A percentile compares a stretch with the other conserved stretches of the same genome.
These are phyloP conservation scores for Synchiropus splendidus DNA, from an alignment of 2,113 vertebrate species.

Conservation along the genomic window DNA sequence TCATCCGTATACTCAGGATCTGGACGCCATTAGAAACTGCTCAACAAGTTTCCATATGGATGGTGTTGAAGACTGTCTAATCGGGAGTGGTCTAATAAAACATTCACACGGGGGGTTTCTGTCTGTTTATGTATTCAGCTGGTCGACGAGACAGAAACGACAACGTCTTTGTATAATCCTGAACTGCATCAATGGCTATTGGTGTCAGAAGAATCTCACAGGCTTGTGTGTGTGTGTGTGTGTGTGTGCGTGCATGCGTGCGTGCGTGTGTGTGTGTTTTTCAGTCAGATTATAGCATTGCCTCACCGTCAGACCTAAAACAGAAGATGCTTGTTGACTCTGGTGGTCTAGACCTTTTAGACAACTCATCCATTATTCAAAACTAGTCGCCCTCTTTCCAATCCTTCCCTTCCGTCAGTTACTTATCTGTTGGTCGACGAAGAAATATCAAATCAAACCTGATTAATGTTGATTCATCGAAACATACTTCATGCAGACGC, in stretches of 20 bases:
- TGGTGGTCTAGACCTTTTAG: conserved; percentile 11
- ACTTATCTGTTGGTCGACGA: conserved; percentile 1
- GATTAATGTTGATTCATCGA: no score
- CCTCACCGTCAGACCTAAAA: no score
- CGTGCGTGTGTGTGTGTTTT: conserved; percentile 2
- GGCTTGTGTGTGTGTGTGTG: background rate
- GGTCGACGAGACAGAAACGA: conserved; percentile 2
- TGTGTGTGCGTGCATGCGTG: background rate
- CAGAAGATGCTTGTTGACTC: no score
- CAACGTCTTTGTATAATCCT: conserved; percentile 26
- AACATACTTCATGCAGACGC: no score
- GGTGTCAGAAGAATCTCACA: conserved; percentile 22
- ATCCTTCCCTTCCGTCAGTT: background rate
- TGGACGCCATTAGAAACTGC: no score
- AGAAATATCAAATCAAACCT: background rate
- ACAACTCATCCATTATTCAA: conserved; percentile 37
- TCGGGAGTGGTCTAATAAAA: conserved; percentile 19
- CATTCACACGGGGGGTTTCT: conserved; percentile 3
- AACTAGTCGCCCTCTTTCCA: background rate
- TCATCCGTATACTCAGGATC: no score
- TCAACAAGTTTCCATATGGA: no score
- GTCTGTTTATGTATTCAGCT: conserved; percentile 7
- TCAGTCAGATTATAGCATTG: no score
- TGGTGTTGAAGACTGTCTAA: conserved; percentile 4
- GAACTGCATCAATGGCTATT: conserved; percentile 16